Conservation (phyloP, 30 jellyfish, hydroid and myxozoan genomes). For the Sanderia malayensis region DNA sequence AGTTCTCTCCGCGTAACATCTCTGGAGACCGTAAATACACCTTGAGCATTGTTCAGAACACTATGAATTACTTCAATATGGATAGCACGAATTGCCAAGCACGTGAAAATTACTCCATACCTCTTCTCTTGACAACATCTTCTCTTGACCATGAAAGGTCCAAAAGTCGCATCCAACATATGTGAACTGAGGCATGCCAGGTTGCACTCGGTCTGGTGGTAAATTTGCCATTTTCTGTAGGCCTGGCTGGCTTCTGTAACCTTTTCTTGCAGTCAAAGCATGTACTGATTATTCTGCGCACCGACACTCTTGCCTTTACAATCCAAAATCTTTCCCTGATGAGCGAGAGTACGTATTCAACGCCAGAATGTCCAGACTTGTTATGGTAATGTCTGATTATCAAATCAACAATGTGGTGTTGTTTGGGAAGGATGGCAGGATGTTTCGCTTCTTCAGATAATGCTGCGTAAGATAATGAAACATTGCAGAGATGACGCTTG, state of each 20-base stretch:
- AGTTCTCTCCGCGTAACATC: no score
- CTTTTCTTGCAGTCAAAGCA: slow-evolving; percentile 38
- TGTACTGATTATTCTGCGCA: slow-evolving; percentile 4
- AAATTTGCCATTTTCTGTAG: slow-evolving; percentile 51
- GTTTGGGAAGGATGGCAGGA: slow-evolving; percentile 31
- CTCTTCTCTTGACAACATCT: slow-evolving; percentile 42
- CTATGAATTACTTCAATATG: slow-evolving; percentile 37
- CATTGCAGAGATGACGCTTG: background rate
- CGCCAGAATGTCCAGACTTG: slow-evolving; percentile 17
- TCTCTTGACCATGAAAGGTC: slow-evolving; percentile 49
- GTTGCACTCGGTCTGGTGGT: slow-evolving; percentile 39
- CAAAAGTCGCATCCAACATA: slow-evolving; percentile 51
- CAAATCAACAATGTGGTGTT: slow-evolving; percentile 17
- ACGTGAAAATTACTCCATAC: slow-evolving; percentile 59
- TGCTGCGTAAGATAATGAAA: background rate
- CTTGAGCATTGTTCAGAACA: no score
- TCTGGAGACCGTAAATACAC: no score
- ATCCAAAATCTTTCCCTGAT: slow-evolving; percentile 43
- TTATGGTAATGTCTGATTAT: slow-evolving; percentile 14
- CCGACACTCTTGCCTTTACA: slow-evolving; percentile 27
- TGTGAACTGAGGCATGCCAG: slow-evolving; percentile 52
- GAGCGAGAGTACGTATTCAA: slow-evolving; percentile 7
- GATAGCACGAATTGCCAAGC: slow-evolving; percentile 49
- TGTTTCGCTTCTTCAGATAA: slow-evolving; percentile 12
- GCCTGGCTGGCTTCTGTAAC: slow-evolving; percentile 15